Percentiles rank a stretch among this genome's conserved stretches.
phyloP scores from a whole-genome alignment of 1,140 invertebrate genomes.

The Phenacoccus solenopsis region DNA sequence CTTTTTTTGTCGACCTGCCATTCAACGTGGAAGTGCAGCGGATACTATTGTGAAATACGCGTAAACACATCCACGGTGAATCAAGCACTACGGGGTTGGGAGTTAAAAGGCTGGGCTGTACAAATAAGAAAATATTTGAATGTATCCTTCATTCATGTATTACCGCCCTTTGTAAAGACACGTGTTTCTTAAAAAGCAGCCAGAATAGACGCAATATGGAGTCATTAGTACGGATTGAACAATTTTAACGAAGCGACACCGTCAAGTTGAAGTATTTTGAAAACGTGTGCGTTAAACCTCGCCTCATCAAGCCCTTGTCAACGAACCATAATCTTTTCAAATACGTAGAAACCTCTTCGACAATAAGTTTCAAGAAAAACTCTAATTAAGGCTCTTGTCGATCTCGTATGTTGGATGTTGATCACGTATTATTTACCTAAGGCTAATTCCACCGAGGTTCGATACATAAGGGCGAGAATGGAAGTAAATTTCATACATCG shows the following conservation, averaged over 20 bases:
- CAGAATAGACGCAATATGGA: background rate
- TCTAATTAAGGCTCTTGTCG: too few relatives aligned
- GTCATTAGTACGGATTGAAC: background rate
- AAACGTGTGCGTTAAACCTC: background rate
- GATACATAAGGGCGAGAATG: too few relatives aligned
- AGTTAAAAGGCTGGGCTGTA: background rate
- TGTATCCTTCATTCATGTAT: background rate
- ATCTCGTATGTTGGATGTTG: too few relatives aligned
- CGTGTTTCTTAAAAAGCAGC: background rate
- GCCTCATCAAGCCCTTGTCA: too few relatives aligned
- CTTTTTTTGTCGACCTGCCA: too few relatives aligned
- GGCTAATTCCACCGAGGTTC: too few relatives aligned
- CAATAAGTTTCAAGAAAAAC: too few relatives aligned
- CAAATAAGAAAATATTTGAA: background rate
- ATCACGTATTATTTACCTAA: too few relatives aligned
- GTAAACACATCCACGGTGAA: background rate
- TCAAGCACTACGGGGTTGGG: background rate
- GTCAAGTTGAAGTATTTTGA: background rate
- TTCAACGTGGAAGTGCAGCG: too few relatives aligned
- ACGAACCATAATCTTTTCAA: too few relatives aligned
- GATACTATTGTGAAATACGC: background rate
- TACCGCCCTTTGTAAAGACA: background rate
- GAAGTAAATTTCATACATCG: too few relatives aligned
- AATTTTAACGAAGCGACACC: background rate
- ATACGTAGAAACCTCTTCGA: too few relatives aligned